Evolutionary conservation across 1,140 invertebrate species (phyloP).

Genomic region (Stegodyphus mimosarum): DNA sequence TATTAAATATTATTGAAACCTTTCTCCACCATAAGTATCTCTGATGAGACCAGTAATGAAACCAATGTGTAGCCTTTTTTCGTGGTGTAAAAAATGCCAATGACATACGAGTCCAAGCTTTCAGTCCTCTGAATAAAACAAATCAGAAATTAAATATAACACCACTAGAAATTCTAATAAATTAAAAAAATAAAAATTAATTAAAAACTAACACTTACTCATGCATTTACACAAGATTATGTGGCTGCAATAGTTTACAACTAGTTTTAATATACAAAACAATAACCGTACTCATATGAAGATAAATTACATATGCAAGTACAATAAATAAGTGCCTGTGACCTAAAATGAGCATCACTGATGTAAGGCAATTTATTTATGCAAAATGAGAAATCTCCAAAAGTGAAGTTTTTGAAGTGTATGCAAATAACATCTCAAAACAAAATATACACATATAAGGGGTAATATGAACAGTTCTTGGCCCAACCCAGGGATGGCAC

Average conservation of each 20-base stretch:
- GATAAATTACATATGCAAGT: too few species aligned
- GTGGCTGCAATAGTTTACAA: background rate
- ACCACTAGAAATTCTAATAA: background rate
- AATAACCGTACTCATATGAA: background rate
- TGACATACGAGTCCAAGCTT: conserved; percentile 37
- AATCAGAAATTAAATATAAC: background rate
- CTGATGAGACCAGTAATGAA: conserved; percentile 37
- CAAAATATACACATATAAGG: too few species aligned
- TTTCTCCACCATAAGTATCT: conserved; percentile 47
- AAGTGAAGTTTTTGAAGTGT: too few species aligned
- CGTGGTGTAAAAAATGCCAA: conserved; percentile 19
- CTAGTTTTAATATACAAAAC: background rate
- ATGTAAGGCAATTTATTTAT: too few species aligned
- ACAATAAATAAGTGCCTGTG: too few species aligned
- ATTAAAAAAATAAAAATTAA: background rate
- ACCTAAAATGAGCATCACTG: too few species aligned
- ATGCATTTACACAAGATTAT: background rate
- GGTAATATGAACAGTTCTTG: too few species aligned
- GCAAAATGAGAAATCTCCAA: too few species aligned
- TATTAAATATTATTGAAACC: background rate
- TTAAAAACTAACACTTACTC: background rate
- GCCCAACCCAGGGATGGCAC: too few species aligned
- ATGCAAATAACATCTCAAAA: too few species aligned
- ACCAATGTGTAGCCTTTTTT: conserved; percentile 31
- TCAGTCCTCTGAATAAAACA: conserved; percentile 11